Evolutionary conservation across 2,888 invertebrate species (phyloP).

Genomic region (Hydrotaea diabolus): DNA sequence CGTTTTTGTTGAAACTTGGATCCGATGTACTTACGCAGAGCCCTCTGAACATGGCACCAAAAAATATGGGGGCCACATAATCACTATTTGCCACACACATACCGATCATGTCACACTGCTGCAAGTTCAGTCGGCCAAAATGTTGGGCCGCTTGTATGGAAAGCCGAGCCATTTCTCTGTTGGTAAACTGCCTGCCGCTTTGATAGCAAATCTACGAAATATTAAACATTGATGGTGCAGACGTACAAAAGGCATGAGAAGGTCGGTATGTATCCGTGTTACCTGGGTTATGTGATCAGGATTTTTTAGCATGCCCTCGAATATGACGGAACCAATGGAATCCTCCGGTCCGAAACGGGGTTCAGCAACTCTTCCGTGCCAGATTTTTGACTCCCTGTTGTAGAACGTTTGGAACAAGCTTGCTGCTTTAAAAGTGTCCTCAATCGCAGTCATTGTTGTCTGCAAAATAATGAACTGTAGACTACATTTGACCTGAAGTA

Average conservation of each 20-base stretch:
- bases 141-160: conserved; percentile 57
- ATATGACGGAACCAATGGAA: conserved; percentile 23
- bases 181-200: conserved; percentile 54
- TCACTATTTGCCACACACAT: conserved; percentile 68
- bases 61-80: conserved; percentile 68
- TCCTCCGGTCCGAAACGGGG: neutral
- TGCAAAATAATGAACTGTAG: no score
- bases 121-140: conserved; percentile 48
- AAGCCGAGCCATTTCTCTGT: conserved; percentile 50
- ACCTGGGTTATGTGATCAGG: conserved; percentile 38
- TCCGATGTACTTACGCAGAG: conserved; percentile 67
- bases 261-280: no score
- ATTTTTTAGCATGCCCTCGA: neutral
- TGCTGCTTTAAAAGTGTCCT: no score
- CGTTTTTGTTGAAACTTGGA: conserved; percentile 67
- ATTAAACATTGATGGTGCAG: no score
- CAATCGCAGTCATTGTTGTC: no score
- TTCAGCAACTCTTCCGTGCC: neutral
- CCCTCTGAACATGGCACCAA: conserved; percentile 67
- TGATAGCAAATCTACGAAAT: conserved; percentile 58
- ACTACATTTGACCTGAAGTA: no score
- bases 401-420: neutral
- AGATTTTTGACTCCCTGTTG: conserved; percentile 13
- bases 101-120: conserved; percentile 67
- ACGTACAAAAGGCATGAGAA: no score